Percentiles rank a stretch among this genome's conserved stretches.
Evolutionary conservation across 2,113 vertebrate species (phyloP).

Genomic region (Sceloporus undulatus): DNA sequence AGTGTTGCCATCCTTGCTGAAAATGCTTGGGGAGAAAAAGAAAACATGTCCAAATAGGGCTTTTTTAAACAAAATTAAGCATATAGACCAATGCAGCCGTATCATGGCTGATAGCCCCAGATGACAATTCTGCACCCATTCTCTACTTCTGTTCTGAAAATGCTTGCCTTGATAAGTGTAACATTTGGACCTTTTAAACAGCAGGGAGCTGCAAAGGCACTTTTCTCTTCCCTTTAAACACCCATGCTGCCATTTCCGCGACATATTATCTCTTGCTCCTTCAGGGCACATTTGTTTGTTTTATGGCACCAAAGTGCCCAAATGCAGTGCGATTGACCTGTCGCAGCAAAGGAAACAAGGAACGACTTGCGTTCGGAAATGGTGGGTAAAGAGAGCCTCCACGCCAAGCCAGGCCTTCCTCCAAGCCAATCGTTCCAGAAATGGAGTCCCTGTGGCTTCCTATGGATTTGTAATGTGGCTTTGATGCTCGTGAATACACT

Average conservation of each 20-base stretch:
- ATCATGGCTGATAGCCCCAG: neutral
- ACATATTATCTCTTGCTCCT: slow-evolving; percentile 50
- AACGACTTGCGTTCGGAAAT: slow-evolving; percentile 66
- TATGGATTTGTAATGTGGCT: slow-evolving; percentile 65
- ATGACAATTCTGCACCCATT: slow-evolving; percentile 3
- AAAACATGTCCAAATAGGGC: too few species aligned
- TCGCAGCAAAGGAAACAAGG: slow-evolving; percentile 66
- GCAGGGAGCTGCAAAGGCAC: neutral
- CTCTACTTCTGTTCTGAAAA: slow-evolving; percentile 30
- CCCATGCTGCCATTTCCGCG: slow-evolving; percentile 39
- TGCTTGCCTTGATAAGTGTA: slow-evolving; percentile 31
- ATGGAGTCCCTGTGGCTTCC: slow-evolving; percentile 54
- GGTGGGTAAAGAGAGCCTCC: slow-evolving; percentile 63
- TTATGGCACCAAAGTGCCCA: slow-evolving; percentile 49
- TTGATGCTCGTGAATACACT: slow-evolving; percentile 64
- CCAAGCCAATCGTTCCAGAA: slow-evolving; percentile 60
- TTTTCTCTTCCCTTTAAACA: slow-evolving; percentile 37
- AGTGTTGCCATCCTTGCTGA: too few species aligned
- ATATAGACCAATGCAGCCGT: neutral
- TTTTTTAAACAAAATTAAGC: too few species aligned
- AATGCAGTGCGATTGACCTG: slow-evolving; percentile 62
- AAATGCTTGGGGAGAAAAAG: too few species aligned
- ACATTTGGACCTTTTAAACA: slow-evolving; percentile 47
- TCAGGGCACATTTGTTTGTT: slow-evolving; percentile 39
- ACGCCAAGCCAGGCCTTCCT: slow-evolving; percentile 42